phyloP scores from a whole-genome alignment of 2,113 vertebrate species.

The Rhinolophus ferrumequinum region DNA sequence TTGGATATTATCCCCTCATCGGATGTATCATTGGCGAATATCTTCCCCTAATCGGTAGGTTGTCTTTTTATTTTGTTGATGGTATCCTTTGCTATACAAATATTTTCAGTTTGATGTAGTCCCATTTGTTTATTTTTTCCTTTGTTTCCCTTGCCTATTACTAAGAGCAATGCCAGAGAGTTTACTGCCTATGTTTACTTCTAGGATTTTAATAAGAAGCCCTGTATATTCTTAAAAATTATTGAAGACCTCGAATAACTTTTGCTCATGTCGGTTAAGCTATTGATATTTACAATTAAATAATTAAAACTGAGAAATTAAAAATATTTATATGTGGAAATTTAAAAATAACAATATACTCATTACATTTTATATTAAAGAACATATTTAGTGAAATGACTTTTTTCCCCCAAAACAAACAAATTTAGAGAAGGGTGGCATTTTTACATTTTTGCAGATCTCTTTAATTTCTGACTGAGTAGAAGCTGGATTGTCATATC shows the following conservation, averaged over 20 bases:
- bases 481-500: neutral
- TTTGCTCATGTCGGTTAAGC: neutral
- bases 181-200: no score
- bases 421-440: neutral
- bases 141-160: no score
- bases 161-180: no score
- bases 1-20: no score
- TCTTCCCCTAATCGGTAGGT: no score
- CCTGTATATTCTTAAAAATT: neutral
- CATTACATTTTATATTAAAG: neutral
- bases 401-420: neutral
- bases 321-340: neutral
- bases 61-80: no score
- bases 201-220: neutral
- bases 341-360: neutral
- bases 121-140: no score
- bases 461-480: neutral
- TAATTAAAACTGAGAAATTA: neutral
- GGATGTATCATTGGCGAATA: no score
- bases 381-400: neutral
- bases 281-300: neutral
- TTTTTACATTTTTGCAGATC: neutral
- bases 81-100: no score
- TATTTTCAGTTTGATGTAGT: no score
- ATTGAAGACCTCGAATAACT: neutral